A percentile compares a stretch with the other conserved stretches of the same genome.
Evolutionary conservation across 2,888 invertebrate genomes (phyloP).

Genomic region (Tanypteryx hageni): DNA sequence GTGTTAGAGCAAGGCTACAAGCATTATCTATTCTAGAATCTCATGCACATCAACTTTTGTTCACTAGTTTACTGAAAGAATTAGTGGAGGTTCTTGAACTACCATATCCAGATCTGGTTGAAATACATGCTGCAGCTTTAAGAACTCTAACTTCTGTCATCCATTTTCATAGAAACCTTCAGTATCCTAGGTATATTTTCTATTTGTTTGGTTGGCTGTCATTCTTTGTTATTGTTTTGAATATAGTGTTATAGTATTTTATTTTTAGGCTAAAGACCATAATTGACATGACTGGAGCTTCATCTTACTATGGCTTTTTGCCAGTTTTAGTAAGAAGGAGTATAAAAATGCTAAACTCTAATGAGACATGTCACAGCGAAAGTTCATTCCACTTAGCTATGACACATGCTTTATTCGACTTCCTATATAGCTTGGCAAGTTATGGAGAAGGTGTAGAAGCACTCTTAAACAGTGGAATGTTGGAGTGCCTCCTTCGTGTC

Average conservation of each 20-base stretch:
- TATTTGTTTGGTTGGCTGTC: background rate
- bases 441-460: conserved; percentile 92
- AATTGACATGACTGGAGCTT: conserved; percentile 91
- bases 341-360: conserved; percentile 81
- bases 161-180: conserved; percentile 89
- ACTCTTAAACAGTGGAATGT: conserved; percentile 91
- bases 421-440: conserved; percentile 92
- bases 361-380: conserved; percentile 71
- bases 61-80: conserved; percentile 89
- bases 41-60: conserved; percentile 84
- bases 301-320: conserved; percentile 91
- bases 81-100: conserved; percentile 89
- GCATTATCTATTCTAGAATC: conserved; percentile 88
- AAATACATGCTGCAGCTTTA: conserved; percentile 90
- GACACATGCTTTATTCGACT: conserved; percentile 91
- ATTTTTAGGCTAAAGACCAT: conserved; percentile 82
- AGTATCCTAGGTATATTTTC: conserved; percentile 82
- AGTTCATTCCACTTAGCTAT: conserved; percentile 85
- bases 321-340: conserved; percentile 89
- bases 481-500: conserved; percentile 91
- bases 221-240: background rate
- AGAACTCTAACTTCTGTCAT: conserved; percentile 91
- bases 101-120: conserved; percentile 82
- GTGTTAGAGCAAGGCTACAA: conserved; percentile 90
- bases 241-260: no score